Conservation (phyloP, 2,113 vertebrate genomes). For the Sylvietta virens region DNA sequence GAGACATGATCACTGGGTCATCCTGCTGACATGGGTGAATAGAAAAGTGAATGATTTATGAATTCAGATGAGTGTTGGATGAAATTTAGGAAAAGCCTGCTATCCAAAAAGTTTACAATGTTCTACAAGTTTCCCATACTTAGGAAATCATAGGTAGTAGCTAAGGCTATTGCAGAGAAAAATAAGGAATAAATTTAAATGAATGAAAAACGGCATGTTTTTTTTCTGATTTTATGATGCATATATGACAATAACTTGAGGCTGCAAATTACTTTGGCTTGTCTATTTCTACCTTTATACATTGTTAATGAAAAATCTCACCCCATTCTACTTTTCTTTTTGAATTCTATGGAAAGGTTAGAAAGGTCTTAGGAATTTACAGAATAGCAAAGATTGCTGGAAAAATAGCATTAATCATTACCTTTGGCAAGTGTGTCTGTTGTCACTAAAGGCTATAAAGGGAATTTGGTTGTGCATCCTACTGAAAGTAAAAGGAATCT, state of each 20-base stretch:
- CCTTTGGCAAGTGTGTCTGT: background rate
- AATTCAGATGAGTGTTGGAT: background rate
- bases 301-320: background rate
- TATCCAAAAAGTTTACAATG: background rate
- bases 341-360: background rate
- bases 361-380: background rate
- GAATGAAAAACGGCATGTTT: background rate
- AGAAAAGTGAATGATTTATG: background rate
- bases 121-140: background rate
- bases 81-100: background rate
- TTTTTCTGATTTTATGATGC: background rate
- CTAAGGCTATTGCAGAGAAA: background rate
- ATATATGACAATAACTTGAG: background rate
- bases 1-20: background rate
- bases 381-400: background rate
- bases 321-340: background rate
- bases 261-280: background rate
- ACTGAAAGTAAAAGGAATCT: background rate
- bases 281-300: background rate
- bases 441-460: background rate
- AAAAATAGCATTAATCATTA: background rate
- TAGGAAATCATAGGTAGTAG: background rate
- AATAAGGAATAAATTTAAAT: background rate
- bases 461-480: background rate
- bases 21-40: background rate